Evolutionary conservation across 2,888 invertebrate species (phyloP), one percentile per base, ranked within the genome.

Genomic region (Micoletzkya japonica): DNA sequence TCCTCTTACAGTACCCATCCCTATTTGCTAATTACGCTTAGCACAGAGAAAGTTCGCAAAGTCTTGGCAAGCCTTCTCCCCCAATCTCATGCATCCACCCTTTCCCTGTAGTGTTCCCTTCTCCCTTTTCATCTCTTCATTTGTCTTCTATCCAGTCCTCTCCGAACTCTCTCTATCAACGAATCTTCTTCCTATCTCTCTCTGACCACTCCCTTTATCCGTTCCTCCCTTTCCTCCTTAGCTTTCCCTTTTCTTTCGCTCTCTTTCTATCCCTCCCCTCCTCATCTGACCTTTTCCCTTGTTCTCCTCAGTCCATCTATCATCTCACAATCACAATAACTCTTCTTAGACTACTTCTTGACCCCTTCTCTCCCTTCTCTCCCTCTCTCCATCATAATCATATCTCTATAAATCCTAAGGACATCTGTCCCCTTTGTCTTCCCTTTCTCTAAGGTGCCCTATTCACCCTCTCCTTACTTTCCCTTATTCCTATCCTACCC

Each of bases 161-260:
- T 24, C 26, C n/a, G 10, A 14, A n/a, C n/a, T n/a, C n/a, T n/a
- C n/a, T n/a, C 59, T 58, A 6, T n/a, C 32, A 10, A 7, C 34
- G 14, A 28, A 26, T 58, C 34, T 24, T 39, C 26, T 39, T 60
- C 60, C 44, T 26, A 17, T n/a, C n/a, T n/a, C n/a, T n/a, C n/a
- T n/a, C n/a, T n/a, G n/a, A n/a, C n/a, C n/a, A n/a, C n/a, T n/a
- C n/a, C n/a, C n/a, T n/a, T n/a, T n/a, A n/a, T n/a, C n/a, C n/a
- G n/a, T n/a, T n/a, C n/a, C 26, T 28, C 59, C 59, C 59, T 28
- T 59, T 28, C 59, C 4, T 28, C 37, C 59, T 59, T 37, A 59
- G n/a, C 24, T 28, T 37, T 10, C 20, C 44, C 10, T 44, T 44
- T 44, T 20, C 20, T 20, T 44, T 14, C n/a, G n/a, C n/a, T n/a